Conservation (phyloP, 1,140 invertebrate species). For the Ectropis grisescens region DNA sequence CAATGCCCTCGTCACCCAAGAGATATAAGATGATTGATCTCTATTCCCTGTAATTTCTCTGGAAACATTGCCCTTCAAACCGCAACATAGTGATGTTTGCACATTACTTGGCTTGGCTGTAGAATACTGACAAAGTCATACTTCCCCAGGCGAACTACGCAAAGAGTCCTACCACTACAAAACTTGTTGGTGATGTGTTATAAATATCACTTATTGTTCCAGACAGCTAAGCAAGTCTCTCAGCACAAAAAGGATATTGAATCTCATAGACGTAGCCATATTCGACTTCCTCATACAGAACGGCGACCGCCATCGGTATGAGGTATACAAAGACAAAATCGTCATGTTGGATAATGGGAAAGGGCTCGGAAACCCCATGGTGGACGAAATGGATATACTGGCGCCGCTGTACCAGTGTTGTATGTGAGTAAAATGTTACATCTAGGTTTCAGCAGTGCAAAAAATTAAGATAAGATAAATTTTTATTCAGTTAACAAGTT, state of each 20-base stretch:
- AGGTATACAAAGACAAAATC: slow-evolving; percentile 82
- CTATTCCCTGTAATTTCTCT: too few relatives aligned
- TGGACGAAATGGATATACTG: slow-evolving; percentile 88
- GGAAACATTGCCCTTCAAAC: too few relatives aligned
- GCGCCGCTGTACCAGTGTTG: slow-evolving; percentile 93
- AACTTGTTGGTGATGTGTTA: too few relatives aligned
- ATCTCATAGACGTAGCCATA: slow-evolving; percentile 88
- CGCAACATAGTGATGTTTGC: too few relatives aligned
- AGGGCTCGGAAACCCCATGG: slow-evolving; percentile 87
- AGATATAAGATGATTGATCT: too few relatives aligned
- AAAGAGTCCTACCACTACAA: too few relatives aligned
- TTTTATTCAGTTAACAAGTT: too few relatives aligned
- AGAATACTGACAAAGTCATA: too few relatives aligned
- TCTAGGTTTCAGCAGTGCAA: not conserved
- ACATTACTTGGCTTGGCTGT: too few relatives aligned
- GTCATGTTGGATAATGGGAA: slow-evolving; percentile 95
- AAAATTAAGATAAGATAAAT: not conserved
- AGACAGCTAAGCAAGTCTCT: slow-evolving; percentile 70
- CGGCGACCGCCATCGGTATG: slow-evolving; percentile 94
- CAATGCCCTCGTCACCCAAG: too few relatives aligned
- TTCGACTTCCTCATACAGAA: slow-evolving; percentile 97
- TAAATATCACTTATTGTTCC: slow-evolving; percentile 25
- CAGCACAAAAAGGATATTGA: slow-evolving; percentile 77
- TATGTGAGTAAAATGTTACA: slow-evolving; percentile 86
- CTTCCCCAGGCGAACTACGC: too few relatives aligned